Evolutionary conservation across 2,797 vertebrate genomes (phyloP).

Genomic region (Catharus ustulatus): DNA sequence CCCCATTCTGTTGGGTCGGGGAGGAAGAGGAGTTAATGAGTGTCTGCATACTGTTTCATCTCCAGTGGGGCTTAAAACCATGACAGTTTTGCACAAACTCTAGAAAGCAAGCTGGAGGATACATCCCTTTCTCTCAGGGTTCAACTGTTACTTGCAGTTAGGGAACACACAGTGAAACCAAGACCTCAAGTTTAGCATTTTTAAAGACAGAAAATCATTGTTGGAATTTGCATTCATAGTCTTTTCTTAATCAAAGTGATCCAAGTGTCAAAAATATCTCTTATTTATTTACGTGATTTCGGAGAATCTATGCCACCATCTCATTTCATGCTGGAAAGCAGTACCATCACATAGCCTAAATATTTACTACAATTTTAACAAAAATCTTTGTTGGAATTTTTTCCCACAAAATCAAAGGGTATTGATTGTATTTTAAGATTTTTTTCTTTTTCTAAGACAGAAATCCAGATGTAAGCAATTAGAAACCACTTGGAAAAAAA

Average conservation of each 20-base stretch:
- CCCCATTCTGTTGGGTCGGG: not conserved
- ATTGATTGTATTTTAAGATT: not conserved
- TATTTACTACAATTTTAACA: not conserved
- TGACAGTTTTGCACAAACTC: not conserved
- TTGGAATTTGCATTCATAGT: not conserved
- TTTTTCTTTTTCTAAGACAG: not conserved
- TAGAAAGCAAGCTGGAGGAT: not conserved
- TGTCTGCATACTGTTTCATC: not conserved
- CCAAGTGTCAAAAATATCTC: not conserved
- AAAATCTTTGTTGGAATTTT: not conserved
- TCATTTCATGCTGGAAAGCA: not conserved
- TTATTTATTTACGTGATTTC: not conserved
- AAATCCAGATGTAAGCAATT: slow-evolving; percentile 1
- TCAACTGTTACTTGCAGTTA: not conserved
- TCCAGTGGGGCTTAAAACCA: not conserved
- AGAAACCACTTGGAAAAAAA: slow-evolving; percentile 33
- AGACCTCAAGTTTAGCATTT: not conserved
- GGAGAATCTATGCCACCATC: not conserved
- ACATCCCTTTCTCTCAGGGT: not conserved
- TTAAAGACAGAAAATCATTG: not conserved
- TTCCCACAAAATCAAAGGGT: not conserved
- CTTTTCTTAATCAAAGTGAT: not conserved
- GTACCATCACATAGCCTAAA: not conserved
- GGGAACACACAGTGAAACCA: not conserved
- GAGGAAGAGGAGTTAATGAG: not conserved